Evolutionary conservation across 2,888 invertebrate species (phyloP).

Genomic region (Hydraecia micacea): DNA sequence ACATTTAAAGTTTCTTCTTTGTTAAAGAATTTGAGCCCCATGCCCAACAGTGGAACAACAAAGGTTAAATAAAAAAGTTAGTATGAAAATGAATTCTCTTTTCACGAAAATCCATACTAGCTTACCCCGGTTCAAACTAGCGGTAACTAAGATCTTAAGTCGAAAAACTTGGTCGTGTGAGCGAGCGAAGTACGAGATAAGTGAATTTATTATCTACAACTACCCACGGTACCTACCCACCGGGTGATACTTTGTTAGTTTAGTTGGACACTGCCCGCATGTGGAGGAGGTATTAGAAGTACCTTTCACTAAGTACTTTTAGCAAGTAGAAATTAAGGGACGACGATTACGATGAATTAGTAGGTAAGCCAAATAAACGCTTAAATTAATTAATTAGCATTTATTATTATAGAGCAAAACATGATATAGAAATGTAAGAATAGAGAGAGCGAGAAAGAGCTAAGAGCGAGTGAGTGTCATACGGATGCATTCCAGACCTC

Average conservation of each 20-base stretch:
- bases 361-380: too few relatives aligned
- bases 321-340: neutral
- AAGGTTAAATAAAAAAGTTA: too few relatives aligned
- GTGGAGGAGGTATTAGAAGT: conserved; percentile 1
- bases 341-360: neutral
- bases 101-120: conserved; percentile 61
- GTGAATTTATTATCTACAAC: conserved; percentile 80
- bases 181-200: conserved; percentile 72
- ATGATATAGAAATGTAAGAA: too few relatives aligned
- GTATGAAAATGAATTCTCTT: neutral
- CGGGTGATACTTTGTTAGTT: conserved; percentile 56
- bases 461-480: too few relatives aligned
- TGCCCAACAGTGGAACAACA: neutral
- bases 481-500: too few relatives aligned
- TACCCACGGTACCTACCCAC: conserved; percentile 63
- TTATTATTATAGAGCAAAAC: too few relatives aligned
- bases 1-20: neutral
- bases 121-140: conserved; percentile 71
- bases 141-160: conserved; percentile 77
- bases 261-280: conserved; percentile 71
- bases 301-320: neutral
- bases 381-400: too few relatives aligned
- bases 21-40: neutral
- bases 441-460: too few relatives aligned
- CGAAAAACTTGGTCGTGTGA: conserved; percentile 81